These are phyloP conservation scores for Microtus montanus DNA, from an alignment of 2,113 vertebrate species.

Conservation along the genomic window DNA sequence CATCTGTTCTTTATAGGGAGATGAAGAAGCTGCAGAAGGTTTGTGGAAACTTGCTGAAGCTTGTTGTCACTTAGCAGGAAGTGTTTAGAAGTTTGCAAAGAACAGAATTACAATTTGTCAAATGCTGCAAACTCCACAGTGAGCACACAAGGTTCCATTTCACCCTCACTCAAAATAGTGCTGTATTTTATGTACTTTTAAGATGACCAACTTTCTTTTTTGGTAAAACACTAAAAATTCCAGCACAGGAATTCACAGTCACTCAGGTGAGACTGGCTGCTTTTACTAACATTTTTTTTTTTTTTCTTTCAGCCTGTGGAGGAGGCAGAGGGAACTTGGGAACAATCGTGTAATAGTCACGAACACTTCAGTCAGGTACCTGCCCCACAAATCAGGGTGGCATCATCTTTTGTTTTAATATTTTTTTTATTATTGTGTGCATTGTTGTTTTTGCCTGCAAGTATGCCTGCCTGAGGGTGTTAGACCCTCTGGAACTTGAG, in stretches of 20 bases:
- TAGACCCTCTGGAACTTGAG: neutral
- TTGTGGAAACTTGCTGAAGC: slow-evolving; percentile 90
- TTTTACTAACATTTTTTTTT: neutral
- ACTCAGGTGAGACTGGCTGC: slow-evolving; percentile 51
- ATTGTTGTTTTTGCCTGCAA: neutral
- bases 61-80: slow-evolving; percentile 91
- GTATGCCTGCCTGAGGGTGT: neutral
- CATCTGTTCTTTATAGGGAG: slow-evolving; percentile 90
- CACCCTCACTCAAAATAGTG: slow-evolving; percentile 82
- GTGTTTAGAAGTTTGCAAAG: slow-evolving; percentile 90
- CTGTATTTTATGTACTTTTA: slow-evolving; percentile 74
- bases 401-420: neutral
- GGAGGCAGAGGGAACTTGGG: neutral
- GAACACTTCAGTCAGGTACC: neutral
- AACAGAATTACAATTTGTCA: slow-evolving; percentile 91
- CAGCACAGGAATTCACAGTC: slow-evolving; percentile 56
- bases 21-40: slow-evolving; percentile 90
- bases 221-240: slow-evolving; percentile 67
- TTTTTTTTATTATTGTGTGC: neutral
- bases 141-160: slow-evolving; percentile 83
- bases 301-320: neutral
- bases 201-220: slow-evolving; percentile 82
- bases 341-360: neutral
- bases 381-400: neutral
- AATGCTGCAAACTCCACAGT: slow-evolving; percentile 86